Evolutionary conservation across 2,797 vertebrate species (phyloP), one percentile per base, ranked within the genome.

Genomic region (Sylvilagus floridanus): DNA sequence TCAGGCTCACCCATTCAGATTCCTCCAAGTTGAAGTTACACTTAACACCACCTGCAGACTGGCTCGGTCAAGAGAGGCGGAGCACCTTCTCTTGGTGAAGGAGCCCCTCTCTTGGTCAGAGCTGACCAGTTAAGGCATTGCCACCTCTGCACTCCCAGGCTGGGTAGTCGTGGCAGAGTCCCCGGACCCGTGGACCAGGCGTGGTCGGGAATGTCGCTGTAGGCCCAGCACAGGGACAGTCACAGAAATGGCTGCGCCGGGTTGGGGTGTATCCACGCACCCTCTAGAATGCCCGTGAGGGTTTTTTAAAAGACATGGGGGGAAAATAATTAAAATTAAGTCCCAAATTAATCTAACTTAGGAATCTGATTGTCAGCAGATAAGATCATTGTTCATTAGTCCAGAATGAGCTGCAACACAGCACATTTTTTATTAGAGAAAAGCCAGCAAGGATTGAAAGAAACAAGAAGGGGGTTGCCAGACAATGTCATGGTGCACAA

Each of bases 391-490:
- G 26, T 68, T 79, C n/a, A 50, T 82, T 68, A 54, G 85, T 32
- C 90, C 9, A 60, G 54, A 65, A 50, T 37, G 47, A 84, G 24
- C 60, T 75, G 54, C n/a, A 78, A 69, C 22, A 85, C 47, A 11
- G 71, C 30, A 9, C 60, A 52, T 72, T 87, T 77, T 77, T 85
- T 68, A 81, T 42, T 82, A 96, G 66, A 54, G 66, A 54, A 71
- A 66, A 76, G 52, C 69, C 84, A 57, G 9, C 37, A 87, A 35
- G 24, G 28, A 69, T 79, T 82, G 12, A n/a, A 66, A 85, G 13
- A 60, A 68, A 71, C 26, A 35, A 50, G 17, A 19, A 17, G 14
- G 30, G 22, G 19, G 13, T 1, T 30, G 6, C 82, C 24, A 10
- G 5, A 24, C 24, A 2, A 0, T 72, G 72, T 21, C 30, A 13